Percentiles rank a stretch among this genome's conserved stretches.
Evolutionary conservation across 1,140 invertebrate species (phyloP).

Genomic region (Sitodiplosis mosellana): DNA sequence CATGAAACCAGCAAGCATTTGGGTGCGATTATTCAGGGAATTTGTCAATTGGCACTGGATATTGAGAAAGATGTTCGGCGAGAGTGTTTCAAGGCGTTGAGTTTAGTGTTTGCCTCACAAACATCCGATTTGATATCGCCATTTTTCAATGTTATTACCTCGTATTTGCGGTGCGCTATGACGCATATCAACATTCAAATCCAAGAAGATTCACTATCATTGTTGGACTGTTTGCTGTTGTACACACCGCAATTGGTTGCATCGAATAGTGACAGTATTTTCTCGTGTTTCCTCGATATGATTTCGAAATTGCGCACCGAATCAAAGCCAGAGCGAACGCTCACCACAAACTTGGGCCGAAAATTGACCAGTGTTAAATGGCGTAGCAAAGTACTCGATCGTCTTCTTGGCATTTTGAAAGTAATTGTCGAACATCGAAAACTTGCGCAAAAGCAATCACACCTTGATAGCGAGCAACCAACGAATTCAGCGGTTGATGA

Average conservation of each 20-base stretch:
- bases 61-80: constrained; percentile 47
- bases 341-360: constrained; percentile 41
- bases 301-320: constrained; percentile 49
- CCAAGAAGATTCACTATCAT: constrained; percentile 59
- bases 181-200: constrained; percentile 62
- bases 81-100: constrained; percentile 45
- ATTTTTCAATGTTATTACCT: constrained; percentile 52
- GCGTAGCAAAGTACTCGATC: constrained; percentile 50
- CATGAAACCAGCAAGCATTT: constrained; percentile 38
- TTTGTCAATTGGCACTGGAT: constrained; percentile 50
- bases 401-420: constrained; percentile 38
- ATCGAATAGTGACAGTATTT: constrained; percentile 41
- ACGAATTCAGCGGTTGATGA: no score
- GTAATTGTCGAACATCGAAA: constrained; percentile 19
- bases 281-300: constrained; percentile 60
- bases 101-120: constrained; percentile 37
- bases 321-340: constrained; percentile 36
- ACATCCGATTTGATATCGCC: constrained; percentile 31
- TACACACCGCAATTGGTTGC: constrained; percentile 39
- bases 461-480: no score
- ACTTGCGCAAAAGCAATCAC: no score
- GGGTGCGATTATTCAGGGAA: constrained; percentile 42
- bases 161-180: constrained; percentile 69
- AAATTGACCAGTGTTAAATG: constrained; percentile 52
- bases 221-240: constrained; percentile 50